A percentile compares a stretch with the other conserved stretches of the same genome.
These are phyloP conservation scores for Drosophila teissieri DNA, from an alignment of 1,140 invertebrate genomes.

Conservation along the genomic window DNA sequence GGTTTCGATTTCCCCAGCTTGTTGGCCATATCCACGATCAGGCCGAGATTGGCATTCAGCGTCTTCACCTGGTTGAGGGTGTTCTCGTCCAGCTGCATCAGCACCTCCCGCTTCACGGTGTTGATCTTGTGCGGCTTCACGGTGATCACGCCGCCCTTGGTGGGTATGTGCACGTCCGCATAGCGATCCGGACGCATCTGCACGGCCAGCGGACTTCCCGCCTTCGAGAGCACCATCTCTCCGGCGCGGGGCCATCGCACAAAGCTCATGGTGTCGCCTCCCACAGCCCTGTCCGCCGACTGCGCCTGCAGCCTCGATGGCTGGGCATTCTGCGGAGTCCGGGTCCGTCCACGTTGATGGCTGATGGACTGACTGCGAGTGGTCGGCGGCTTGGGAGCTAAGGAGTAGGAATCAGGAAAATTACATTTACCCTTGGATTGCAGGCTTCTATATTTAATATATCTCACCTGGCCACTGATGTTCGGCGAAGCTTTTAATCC, in stretches of 20 bases:
- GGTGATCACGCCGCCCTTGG: constrained; percentile 84
- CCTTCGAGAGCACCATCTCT: constrained; percentile 86
- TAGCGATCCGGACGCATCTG: constrained; percentile 73
- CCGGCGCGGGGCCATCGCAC: constrained; percentile 86
- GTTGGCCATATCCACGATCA: constrained; percentile 62
- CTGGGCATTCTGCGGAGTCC: constrained; percentile 13
- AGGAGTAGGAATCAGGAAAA: too few species aligned
- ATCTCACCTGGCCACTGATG: constrained; percentile 14
- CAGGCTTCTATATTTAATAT: not conserved
- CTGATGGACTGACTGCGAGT: constrained; percentile 30
- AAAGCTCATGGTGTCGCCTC: constrained; percentile 77
- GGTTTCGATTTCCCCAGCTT: constrained; percentile 5
- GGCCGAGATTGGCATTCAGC: constrained; percentile 58
- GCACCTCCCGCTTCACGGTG: constrained; percentile 51
- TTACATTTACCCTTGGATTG: not conserved
- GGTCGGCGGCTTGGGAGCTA: not conserved
- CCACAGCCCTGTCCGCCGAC: constrained; percentile 26
- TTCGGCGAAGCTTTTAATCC: constrained; percentile 22
- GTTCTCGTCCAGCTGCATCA: constrained; percentile 56
- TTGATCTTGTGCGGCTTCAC: constrained; percentile 55
- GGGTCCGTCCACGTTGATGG: not conserved
- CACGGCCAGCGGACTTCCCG: constrained; percentile 87
- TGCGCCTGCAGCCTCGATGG: constrained; percentile 1
- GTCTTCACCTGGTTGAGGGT: constrained; percentile 65
- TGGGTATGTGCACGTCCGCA: constrained; percentile 87